phyloP scores from a whole-genome alignment of 2,888 invertebrate genomes.

The Eristalinus aeneus region DNA sequence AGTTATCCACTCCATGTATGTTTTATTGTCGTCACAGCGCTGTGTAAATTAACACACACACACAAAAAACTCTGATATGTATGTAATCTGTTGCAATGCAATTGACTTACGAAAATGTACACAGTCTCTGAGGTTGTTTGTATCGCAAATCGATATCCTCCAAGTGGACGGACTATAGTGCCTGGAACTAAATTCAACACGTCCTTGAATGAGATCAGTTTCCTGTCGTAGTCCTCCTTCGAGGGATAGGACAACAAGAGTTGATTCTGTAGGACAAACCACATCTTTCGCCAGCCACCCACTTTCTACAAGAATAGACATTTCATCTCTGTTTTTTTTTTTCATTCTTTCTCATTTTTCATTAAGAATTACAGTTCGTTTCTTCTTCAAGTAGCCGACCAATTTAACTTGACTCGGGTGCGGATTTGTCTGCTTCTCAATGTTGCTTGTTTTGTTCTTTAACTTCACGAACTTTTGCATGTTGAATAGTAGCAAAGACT shows the following conservation, averaged over 20 bases:
- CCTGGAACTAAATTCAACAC: constrained; percentile 77
- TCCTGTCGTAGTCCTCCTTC: constrained; percentile 76
- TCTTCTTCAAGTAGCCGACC: constrained; percentile 77
- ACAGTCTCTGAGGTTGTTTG: constrained; percentile 76
- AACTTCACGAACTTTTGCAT: constrained; percentile 63
- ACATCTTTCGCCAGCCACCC: constrained; percentile 76
- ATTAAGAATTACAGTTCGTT: constrained; percentile 74
- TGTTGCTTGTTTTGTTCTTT: constrained; percentile 10
- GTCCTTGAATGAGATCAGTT: constrained; percentile 76
- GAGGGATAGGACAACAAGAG: constrained; percentile 75
- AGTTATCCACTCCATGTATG: constrained; percentile 76
- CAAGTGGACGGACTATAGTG: constrained; percentile 75
- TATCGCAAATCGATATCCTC: constrained; percentile 76
- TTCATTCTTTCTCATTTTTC: neutral
- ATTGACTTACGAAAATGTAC: constrained; percentile 75
- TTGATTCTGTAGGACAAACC: constrained; percentile 77
- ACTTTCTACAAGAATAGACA: constrained; percentile 73
- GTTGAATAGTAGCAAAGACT: neutral
- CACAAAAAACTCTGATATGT: neutral
- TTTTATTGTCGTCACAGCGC: constrained; percentile 76
- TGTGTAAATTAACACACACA: constrained; percentile 29
- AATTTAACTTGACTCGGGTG: constrained; percentile 73
- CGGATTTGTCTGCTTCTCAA: constrained; percentile 45
- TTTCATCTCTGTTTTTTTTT: neutral
- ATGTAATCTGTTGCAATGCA: neutral